These are phyloP conservation scores for Thalassarche chlororhynchos DNA, from an alignment of 2,113 vertebrate genomes.

Conservation along the genomic window DNA sequence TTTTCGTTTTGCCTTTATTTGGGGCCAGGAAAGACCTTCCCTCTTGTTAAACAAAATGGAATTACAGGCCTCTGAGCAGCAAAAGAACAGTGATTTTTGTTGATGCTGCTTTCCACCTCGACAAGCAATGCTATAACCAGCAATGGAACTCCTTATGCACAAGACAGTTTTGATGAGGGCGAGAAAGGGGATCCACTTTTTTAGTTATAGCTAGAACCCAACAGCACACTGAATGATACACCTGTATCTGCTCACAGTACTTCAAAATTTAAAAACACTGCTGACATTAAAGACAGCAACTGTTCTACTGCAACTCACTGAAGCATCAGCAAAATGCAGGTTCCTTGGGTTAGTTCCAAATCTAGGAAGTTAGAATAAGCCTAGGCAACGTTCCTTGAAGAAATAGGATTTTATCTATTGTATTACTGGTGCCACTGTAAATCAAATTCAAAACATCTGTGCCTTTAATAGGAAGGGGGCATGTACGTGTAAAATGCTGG, in stretches of 20 bases:
- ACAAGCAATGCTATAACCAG: conserved; percentile 17
- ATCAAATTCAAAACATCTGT: conserved; percentile 74
- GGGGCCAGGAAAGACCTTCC: not conserved
- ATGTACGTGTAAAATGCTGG: conserved; percentile 64
- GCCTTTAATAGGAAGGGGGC: conserved; percentile 71
- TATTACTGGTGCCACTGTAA: conserved; percentile 68
- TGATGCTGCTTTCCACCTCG: not conserved
- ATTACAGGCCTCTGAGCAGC: conserved; percentile 15
- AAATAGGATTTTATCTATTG: conserved; percentile 27
- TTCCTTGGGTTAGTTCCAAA: conserved; percentile 53
- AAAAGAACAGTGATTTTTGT: not conserved
- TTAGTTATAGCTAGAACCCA: conserved; percentile 63
- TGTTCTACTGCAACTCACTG: conserved; percentile 32
- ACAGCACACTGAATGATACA: conserved; percentile 26
- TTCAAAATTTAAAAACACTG: conserved; percentile 13
- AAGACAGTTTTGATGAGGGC: not conserved
- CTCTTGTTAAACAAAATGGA: not conserved
- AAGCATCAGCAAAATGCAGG: conserved; percentile 42
- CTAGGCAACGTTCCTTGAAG: conserved; percentile 49
- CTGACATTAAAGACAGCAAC: conserved; percentile 15
- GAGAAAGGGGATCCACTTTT: conserved; percentile 14
- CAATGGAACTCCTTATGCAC: conserved; percentile 20
- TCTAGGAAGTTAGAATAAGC: conserved; percentile 49
- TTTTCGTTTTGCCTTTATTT: not conserved
- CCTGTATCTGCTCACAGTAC: conserved; percentile 66